phyloP scores from a whole-genome alignment of 2,888 invertebrate genomes.

The Tinea trinotella region DNA sequence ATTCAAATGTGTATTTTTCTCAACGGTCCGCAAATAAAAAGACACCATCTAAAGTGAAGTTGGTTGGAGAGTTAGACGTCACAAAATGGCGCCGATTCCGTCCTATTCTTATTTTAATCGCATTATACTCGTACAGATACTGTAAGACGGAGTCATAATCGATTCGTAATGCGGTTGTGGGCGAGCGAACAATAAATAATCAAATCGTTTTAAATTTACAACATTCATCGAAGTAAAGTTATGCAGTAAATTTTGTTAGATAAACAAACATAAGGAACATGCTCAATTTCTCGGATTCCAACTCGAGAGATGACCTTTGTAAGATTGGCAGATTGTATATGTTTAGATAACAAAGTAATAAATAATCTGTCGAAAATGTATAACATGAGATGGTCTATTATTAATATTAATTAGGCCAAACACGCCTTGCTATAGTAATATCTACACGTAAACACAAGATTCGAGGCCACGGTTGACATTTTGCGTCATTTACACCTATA shows the following conservation, averaged over 20 bases:
- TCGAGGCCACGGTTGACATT: not conserved
- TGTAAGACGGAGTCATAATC: not conserved
- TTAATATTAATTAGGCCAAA: not conserved
- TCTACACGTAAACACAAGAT: not conserved
- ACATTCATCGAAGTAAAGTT: not conserved
- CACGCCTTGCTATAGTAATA: not conserved
- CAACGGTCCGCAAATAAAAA: too few species aligned
- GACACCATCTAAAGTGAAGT: too few species aligned
- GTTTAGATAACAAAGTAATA: not conserved
- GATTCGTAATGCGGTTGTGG: not conserved
- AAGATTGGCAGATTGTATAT: not conserved
- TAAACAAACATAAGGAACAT: not conserved
- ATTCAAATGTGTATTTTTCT: too few species aligned
- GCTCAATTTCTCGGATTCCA: not conserved
- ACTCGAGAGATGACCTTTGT: not conserved
- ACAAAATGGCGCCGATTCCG: too few species aligned
- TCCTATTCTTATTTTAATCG: too few species aligned
- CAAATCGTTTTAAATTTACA: not conserved
- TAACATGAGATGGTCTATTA: not conserved
- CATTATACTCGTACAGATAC: not conserved
- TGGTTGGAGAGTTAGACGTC: too few species aligned
- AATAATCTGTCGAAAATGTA: not conserved
- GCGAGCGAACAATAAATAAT: not conserved
- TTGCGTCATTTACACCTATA: not conserved
- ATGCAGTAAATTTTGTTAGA: constrained; percentile 5